A percentile compares a stretch with the other conserved stretches of the same genome.
Conservation (phyloP, 2,113 vertebrate species). For the Lophius piscatorius region DNA sequence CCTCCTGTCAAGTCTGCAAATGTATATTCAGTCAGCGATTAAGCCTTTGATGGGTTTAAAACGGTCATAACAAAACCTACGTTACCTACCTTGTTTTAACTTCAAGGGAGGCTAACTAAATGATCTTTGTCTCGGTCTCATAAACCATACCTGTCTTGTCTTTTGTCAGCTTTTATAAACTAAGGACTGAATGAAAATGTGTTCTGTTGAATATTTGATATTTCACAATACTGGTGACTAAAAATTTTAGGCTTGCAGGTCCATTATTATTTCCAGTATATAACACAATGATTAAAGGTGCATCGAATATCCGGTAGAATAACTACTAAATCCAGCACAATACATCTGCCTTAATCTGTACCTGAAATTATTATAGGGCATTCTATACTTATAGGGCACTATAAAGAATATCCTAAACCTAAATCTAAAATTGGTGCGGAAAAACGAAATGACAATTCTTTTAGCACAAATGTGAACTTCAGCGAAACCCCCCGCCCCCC, state of each 20-base stretch:
- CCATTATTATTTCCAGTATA: neutral
- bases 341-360: constrained; percentile 11
- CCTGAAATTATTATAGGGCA: neutral
- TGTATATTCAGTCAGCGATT: constrained; percentile 43
- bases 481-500: constrained; percentile 32
- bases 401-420: neutral
- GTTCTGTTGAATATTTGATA: constrained; percentile 27
- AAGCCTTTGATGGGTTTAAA: constrained; percentile 35
- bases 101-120: constrained; percentile 13
- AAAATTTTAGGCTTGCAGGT: constrained; percentile 10
- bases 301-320: constrained; percentile 3
- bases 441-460: neutral
- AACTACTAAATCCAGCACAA: neutral
- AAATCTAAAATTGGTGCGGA: neutral
- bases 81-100: constrained; percentile 15
- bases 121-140: neutral
- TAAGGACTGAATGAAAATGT: neutral
- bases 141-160: neutral
- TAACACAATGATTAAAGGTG: neutral
- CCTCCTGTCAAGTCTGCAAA: constrained; percentile 25
- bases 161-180: neutral
- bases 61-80: constrained; percentile 19
- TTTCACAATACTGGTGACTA: no score
- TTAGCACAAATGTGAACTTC: constrained; percentile 5
- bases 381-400: constrained; percentile 1